A percentile compares a stretch with the other conserved stretches of the same genome.
These are phyloP conservation scores for Seriola quinqueradiata DNA, from an alignment of 2,113 vertebrate genomes.

Conservation along the genomic window DNA sequence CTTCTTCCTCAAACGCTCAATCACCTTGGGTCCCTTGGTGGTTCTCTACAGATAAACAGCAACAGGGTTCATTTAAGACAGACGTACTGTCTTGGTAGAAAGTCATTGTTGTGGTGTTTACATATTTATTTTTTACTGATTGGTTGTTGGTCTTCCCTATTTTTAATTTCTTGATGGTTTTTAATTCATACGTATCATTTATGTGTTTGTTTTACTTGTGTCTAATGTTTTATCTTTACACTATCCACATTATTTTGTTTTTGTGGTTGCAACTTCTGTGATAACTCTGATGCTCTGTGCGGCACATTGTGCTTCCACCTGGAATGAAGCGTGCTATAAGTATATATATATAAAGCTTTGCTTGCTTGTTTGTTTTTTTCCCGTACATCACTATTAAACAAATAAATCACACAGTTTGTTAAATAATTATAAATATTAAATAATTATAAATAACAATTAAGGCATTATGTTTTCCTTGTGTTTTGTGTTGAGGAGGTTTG, in stretches of 20 bases:
- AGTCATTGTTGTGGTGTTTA: neutral
- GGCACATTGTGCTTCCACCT: too few relatives aligned
- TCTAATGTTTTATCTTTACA: too few relatives aligned
- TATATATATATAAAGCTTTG: too few relatives aligned
- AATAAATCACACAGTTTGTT: neutral
- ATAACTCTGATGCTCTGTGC: too few relatives aligned
- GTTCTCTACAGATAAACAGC: conserved; percentile 84
- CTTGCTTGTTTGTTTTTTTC: too few relatives aligned
- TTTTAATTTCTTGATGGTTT: too few relatives aligned
- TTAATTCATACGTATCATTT: too few relatives aligned
- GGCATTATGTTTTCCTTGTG: neutral
- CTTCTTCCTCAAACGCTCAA: conserved; percentile 95
- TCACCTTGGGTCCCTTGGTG: conserved; percentile 91
- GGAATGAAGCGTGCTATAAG: too few relatives aligned
- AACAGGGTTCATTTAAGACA: neutral
- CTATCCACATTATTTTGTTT: too few relatives aligned
- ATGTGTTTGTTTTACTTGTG: too few relatives aligned
- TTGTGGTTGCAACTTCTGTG: too few relatives aligned
- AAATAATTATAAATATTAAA: neutral
- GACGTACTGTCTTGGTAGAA: neutral
- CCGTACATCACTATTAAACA: neutral
- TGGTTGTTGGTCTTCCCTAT: too few relatives aligned
- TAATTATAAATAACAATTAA: neutral
- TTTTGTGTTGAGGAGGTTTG: neutral
- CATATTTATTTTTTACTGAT: neutral